These are phyloP conservation scores for Agrotis segetum DNA, from an alignment of 2,888 invertebrate species.

Conservation along the genomic window DNA sequence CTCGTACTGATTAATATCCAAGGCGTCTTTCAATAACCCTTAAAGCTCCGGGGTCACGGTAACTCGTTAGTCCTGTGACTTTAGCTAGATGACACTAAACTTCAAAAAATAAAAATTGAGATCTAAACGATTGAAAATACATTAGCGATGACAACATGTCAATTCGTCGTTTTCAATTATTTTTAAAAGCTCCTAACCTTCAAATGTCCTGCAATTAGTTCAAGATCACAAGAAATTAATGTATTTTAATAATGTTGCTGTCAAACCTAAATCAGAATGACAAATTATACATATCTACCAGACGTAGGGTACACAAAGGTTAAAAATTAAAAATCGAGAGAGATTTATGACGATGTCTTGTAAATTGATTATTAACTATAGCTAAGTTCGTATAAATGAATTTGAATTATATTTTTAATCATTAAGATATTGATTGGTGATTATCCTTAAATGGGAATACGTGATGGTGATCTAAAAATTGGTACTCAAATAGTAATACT, in stretches of 20 bases:
- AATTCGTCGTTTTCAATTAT: conserved; percentile 11
- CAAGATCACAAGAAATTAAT: conserved; percentile 26
- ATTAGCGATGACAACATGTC: conserved; percentile 8
- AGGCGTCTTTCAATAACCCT: too few relatives aligned
- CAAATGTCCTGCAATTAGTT: conserved; percentile 36
- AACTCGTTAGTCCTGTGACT: too few relatives aligned
- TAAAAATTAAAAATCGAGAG: not conserved
- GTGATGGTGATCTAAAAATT: too few relatives aligned
- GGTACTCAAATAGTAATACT: too few relatives aligned
- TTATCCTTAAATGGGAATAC: too few relatives aligned
- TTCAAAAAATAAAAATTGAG: too few relatives aligned
- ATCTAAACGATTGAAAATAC: not conserved
- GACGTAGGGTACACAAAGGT: not conserved
- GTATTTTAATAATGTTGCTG: conserved; percentile 10
- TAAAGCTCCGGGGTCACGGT: too few relatives aligned
- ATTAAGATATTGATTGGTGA: too few relatives aligned
- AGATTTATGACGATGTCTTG: not conserved
- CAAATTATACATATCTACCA: conserved; percentile 3
- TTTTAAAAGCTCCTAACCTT: conserved; percentile 24
- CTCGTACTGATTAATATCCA: too few relatives aligned
- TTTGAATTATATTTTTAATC: too few relatives aligned
- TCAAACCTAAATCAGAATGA: conserved; percentile 32
- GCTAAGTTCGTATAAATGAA: not conserved
- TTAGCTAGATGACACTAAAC: too few relatives aligned
- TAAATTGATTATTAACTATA: not conserved